Evolutionary conservation across 2,888 invertebrate genomes (phyloP), one percentile per base, ranked within the genome.

Genomic region (Anoplius nigerrimus): DNA sequence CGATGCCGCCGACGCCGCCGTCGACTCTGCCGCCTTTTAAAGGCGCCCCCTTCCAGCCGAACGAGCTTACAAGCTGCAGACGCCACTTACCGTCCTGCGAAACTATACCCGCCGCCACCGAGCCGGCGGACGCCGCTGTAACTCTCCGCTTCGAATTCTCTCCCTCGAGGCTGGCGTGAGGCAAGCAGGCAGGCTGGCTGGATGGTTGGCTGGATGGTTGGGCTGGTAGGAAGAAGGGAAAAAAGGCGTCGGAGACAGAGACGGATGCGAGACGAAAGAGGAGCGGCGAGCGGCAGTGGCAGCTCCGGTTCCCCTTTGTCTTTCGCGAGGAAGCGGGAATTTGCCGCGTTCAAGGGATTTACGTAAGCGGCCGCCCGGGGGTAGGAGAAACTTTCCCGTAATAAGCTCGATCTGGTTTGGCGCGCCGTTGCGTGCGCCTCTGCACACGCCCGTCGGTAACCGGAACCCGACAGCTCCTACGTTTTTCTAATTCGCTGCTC

Each of bases 31-130:
- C 64, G 8, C 51, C 48, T 65, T 62, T 64, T 73, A 67, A 69
- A 69, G 57, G 67, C 63, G 75, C 80, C 8, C 24, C 72, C 75
- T 76, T 79, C 72, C 70, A 66, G 68, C 68, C 73, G 75, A 80
- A 73, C 71, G 67, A 71, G 45, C 55, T 67, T 66, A 53, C 72
- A 61, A 62, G 54, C 58, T 45, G 53, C 67, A 65, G 59, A 64
- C 54, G 69, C 60, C 67, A 62, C 55, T 76, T 72, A 48, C 34
- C 58, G 66, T 59, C 42, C 54, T 46, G 48, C 62, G 42, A 46
- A 18, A 57, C 53, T 62, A 42, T 46, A 57, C 58, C 55, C 48
- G 18, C 48, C 45, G 45, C 2, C 11, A 11, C 45, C 18, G 34
- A n/a, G n/a, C n/a, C n/a, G n/a, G n/a, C n/a, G n/a, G n/a, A 15